Conservation (phyloP, 1,140 invertebrate species). For the Mercenaria mercenaria region DNA sequence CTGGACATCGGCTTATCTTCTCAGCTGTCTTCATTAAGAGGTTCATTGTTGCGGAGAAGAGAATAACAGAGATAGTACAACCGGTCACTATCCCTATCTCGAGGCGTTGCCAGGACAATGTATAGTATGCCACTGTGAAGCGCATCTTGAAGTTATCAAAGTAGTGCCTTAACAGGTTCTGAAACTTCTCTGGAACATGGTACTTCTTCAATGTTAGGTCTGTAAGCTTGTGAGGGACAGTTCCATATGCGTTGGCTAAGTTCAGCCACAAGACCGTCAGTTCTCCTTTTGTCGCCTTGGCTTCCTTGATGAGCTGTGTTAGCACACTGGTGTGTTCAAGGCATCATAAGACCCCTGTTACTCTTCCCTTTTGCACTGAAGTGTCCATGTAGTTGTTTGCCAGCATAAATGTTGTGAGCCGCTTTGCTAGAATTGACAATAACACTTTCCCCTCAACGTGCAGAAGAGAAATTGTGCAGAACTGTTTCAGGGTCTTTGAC, state of each 20-base stretch:
- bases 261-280: slow-evolving; percentile 64
- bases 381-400: slow-evolving; percentile 55
- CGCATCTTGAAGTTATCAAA: slow-evolving; percentile 33
- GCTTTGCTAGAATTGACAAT: background rate
- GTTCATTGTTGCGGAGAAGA: slow-evolving; percentile 34
- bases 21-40: background rate
- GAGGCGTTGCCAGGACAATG: slow-evolving; percentile 53
- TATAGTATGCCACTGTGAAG: slow-evolving; percentile 47
- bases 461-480: slow-evolving; percentile 27
- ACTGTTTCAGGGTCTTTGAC: slow-evolving; percentile 4
- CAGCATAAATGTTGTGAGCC: slow-evolving; percentile 23
- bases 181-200: slow-evolving; percentile 22
- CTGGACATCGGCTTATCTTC: slow-evolving; percentile 19
- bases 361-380: slow-evolving; percentile 50
- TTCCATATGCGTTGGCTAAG: slow-evolving; percentile 42
- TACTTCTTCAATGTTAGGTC: slow-evolving; percentile 32
- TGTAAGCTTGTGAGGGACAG: slow-evolving; percentile 43
- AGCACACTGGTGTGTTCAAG: slow-evolving; percentile 53
- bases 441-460: slow-evolving; percentile 3
- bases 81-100: slow-evolving; percentile 50
- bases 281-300: slow-evolving; percentile 30
- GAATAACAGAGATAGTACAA: too few relatives aligned
- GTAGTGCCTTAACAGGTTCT: background rate
- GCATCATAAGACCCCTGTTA: slow-evolving; percentile 37
- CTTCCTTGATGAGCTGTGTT: slow-evolving; percentile 28